Evolutionary conservation across 2,113 vertebrate species (phyloP).

Genomic region (Tetraodon nigroviridis): DNA sequence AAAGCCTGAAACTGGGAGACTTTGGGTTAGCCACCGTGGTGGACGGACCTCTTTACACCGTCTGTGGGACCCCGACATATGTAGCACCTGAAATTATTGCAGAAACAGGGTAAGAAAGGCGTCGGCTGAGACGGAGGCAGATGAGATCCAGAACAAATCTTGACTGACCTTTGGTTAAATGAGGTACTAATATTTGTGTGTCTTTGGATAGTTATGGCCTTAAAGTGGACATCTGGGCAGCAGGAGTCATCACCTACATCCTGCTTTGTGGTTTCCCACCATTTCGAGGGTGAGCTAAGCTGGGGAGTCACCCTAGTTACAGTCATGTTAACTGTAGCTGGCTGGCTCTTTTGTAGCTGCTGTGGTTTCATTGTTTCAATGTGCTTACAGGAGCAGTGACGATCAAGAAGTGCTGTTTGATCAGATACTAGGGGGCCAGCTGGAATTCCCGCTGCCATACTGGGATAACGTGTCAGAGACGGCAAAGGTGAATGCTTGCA

Average conservation of each 20-base stretch:
- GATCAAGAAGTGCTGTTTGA: slow-evolving; percentile 98
- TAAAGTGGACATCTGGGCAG: slow-evolving; percentile 99
- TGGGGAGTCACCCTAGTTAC: neutral
- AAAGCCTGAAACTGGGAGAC: slow-evolving; percentile 94
- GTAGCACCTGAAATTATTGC: slow-evolving; percentile 98
- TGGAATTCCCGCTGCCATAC: slow-evolving; percentile 94
- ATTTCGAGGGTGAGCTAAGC: slow-evolving; percentile 85
- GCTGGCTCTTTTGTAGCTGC: neutral
- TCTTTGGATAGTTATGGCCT: slow-evolving; percentile 85
- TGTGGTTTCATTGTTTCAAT: neutral
- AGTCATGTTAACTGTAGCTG: neutral
- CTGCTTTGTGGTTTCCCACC: slow-evolving; percentile 97
- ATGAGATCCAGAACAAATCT: too few species aligned
- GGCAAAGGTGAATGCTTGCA: slow-evolving; percentile 78
- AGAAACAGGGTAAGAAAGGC: slow-evolving; percentile 88
- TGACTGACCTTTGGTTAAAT: neutral
- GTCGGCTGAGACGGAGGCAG: neutral
- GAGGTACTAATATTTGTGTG: neutral
- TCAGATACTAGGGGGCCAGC: slow-evolving; percentile 95
- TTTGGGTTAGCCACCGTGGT: slow-evolving; percentile 95
- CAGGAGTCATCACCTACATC: slow-evolving; percentile 97
- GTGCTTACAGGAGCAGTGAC: slow-evolving; percentile 81
- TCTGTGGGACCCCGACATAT: slow-evolving; percentile 97
- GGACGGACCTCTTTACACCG: slow-evolving; percentile 93
- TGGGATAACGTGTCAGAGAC: slow-evolving; percentile 97